Conservation (phyloP, 2,113 vertebrate genomes). For the Elephas maximus region DNA sequence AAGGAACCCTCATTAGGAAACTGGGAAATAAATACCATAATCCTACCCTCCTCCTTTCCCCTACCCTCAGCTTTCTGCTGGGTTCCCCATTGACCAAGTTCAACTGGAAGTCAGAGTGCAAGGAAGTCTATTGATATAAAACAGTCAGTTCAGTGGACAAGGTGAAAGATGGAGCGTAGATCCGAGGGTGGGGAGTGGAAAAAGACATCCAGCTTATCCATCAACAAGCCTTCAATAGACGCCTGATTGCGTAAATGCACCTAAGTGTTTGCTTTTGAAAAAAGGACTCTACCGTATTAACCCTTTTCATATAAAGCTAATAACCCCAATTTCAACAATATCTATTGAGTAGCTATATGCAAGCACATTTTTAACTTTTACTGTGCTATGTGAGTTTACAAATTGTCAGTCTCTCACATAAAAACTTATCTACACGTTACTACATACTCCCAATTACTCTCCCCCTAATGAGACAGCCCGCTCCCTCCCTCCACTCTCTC, state of each 20-base stretch:
- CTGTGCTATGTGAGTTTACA: too few species aligned
- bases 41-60: too few species aligned
- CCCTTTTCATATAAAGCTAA: background rate
- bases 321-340: background rate
- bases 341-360: background rate
- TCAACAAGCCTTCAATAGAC: background rate
- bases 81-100: background rate
- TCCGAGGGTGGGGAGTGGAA: background rate
- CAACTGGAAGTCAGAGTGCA: background rate
- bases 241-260: background rate
- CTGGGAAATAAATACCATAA: background rate
- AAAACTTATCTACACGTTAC: too few species aligned
- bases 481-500: too few species aligned
- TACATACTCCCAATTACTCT: too few species aligned
- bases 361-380: too few species aligned
- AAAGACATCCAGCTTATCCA: background rate
- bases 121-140: too few species aligned
- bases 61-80: background rate
- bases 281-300: background rate
- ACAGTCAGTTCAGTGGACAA: background rate
- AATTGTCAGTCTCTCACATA: too few species aligned
- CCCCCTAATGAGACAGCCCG: too few species aligned
- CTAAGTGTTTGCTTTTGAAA: background rate
- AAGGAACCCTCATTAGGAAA: background rate
- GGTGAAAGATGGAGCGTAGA: accelerated